Base-by-base conservation (phyloP, 1,140 invertebrate genomes). In the Heliconius eleuchia region DNA sequence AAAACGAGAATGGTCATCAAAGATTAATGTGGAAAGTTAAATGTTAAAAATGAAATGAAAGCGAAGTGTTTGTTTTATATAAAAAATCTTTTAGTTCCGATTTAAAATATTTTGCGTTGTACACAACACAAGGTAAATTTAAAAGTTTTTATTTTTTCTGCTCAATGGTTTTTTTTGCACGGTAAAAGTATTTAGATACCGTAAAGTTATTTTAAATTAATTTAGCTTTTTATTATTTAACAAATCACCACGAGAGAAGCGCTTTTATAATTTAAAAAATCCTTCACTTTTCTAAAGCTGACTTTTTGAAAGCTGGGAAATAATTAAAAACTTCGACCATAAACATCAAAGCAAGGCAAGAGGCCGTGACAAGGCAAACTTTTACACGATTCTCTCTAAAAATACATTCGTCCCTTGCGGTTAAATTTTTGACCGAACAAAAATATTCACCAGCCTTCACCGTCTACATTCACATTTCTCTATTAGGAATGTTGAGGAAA, bases 281-380 rank as follows among this genome's bases (percentile, higher is more conserved):
- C 16, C 27, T 66, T 27, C 4, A 11, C 60, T 66, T 16, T 66
- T 66, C 5, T 16, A 66, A 16, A n/a, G 23, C 60, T 5, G 27
- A 66, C 60, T 66, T 66, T 60, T 66, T 66, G 4, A 66, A 66
- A 66, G 27, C 23, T 66, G 27, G 27, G n/a, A 76, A 76, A 71
- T 50, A 11, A 76, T 71, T 76, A 8, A 76, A 76, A 76, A 76
- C 57, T 76, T 76, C 23, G n/a, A 19, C 57, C 8, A 50, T 76
- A 34, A 76, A 66, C 74, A n/a, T 42, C 52, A 76, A 77, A 71
- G 39, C 46, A 73, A 77, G 71, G 23, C 23, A 23, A 23, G 23
- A 19, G 75, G 42, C 79, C 75, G 57, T 80, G 75, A 77, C 79
- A 46, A 52, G 9, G 6, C 75, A 16, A 80, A 80, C 75, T 74